Evolutionary conservation across 2,797 vertebrate genomes (phyloP).

Genomic region (Falco biarmicus): DNA sequence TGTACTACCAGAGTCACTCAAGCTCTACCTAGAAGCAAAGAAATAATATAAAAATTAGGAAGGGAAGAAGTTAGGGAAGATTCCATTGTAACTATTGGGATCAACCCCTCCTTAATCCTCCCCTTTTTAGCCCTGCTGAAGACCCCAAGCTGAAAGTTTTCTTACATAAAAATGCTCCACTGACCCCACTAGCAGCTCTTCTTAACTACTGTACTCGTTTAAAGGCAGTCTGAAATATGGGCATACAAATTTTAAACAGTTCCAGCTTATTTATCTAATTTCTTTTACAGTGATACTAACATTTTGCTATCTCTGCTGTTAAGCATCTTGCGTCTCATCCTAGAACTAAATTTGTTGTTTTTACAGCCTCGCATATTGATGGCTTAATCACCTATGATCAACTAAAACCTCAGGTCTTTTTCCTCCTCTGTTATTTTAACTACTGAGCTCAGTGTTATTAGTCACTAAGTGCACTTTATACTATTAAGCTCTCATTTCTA

Average conservation of each 20-base stretch:
- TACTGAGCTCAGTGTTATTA: conserved; percentile 37
- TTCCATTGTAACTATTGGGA: too few relatives aligned
- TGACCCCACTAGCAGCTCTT: background rate
- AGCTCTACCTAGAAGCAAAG: too few relatives aligned
- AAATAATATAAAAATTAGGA: too few relatives aligned
- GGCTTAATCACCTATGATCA: conserved; percentile 33
- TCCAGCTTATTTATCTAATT: background rate
- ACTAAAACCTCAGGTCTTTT: conserved; percentile 5
- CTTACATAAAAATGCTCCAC: background rate
- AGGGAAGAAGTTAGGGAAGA: too few relatives aligned
- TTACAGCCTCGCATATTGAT: conserved; percentile 11
- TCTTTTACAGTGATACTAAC: background rate
- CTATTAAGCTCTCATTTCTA: conserved; percentile 26
- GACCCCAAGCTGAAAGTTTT: background rate
- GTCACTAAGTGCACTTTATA: conserved; percentile 40
- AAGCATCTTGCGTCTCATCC: background rate
- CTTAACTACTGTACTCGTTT: background rate
- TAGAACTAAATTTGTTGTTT: background rate
- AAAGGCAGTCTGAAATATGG: background rate
- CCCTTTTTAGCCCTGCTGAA: background rate
- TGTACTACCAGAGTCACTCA: too few relatives aligned
- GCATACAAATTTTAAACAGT: background rate
- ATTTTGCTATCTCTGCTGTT: background rate
- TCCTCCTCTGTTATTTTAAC: conserved; percentile 35
- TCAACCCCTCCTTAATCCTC: background rate